Evolutionary conservation across 2,888 invertebrate genomes (phyloP).

Genomic region (Nomada ruficornis): DNA sequence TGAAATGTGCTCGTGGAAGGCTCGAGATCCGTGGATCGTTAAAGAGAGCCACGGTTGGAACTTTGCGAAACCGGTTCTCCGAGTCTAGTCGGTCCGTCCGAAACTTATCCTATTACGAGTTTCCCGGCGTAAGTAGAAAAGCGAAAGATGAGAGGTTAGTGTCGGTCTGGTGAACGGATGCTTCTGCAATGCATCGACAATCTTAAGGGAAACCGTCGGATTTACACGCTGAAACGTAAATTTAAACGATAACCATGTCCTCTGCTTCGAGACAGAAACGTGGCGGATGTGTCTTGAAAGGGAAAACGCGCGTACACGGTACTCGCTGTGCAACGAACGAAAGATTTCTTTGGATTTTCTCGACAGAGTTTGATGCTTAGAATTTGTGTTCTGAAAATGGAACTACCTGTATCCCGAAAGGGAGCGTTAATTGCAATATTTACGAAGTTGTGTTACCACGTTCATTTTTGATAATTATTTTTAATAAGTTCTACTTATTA

Average conservation of each 20-base stretch:
- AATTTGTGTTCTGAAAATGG: neutral
- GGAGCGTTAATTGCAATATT: no score
- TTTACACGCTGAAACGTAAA: slow-evolving; percentile 46
- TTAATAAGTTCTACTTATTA: no score
- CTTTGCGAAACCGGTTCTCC: slow-evolving; percentile 72
- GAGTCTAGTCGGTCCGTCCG: slow-evolving; percentile 67
- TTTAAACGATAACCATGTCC: slow-evolving; percentile 28
- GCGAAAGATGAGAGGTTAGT: neutral
- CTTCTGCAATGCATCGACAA: slow-evolving; percentile 36
- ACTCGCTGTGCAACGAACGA: neutral
- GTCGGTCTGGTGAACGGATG: slow-evolving; percentile 26
- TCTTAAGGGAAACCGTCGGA: slow-evolving; percentile 50
- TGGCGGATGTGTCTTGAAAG: slow-evolving; percentile 20
- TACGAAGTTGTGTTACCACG: no score
- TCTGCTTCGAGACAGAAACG: slow-evolving; percentile 16
- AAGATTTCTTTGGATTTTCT: neutral
- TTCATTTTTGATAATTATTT: no score
- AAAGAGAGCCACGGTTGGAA: slow-evolving; percentile 64
- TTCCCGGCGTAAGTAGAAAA: slow-evolving; percentile 42
- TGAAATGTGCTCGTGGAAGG: slow-evolving; percentile 52
- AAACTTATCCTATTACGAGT: slow-evolving; percentile 80
- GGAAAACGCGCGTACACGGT: neutral
- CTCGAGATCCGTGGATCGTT: slow-evolving; percentile 66
- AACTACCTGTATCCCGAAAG: no score
- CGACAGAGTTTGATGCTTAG: neutral